Evolutionary conservation across 2,888 invertebrate species (phyloP).

Genomic region (Netelia inedita): DNA sequence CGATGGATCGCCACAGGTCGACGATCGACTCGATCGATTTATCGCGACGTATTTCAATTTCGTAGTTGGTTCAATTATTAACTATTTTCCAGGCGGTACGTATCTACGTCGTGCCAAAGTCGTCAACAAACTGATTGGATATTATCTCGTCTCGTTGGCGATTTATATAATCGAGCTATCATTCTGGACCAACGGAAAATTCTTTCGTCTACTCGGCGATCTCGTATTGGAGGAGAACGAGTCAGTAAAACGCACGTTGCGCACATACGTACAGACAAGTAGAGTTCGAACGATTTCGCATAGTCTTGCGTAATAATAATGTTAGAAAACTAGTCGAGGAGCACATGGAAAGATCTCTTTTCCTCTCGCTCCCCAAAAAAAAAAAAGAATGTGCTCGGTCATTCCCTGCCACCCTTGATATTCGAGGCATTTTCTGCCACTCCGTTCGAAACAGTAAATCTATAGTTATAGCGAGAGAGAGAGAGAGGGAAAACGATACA

Average conservation of each 20-base stretch:
- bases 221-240: constrained; percentile 67
- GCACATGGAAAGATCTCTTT: constrained; percentile 42
- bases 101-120: constrained; percentile 69
- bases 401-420: constrained; percentile 20
- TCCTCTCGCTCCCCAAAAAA: not conserved
- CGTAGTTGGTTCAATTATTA: constrained; percentile 4
- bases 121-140: constrained; percentile 73
- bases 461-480: not conserved
- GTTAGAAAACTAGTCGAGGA: constrained; percentile 13
- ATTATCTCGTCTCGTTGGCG: constrained; percentile 73
- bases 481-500: not conserved
- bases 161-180: constrained; percentile 73
- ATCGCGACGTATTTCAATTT: too few species aligned
- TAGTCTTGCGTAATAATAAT: constrained; percentile 28
- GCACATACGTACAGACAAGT: not conserved
- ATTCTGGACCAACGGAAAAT: constrained; percentile 72
- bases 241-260: constrained; percentile 59
- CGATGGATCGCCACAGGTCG: constrained; percentile 75
- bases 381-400: constrained; percentile 9
- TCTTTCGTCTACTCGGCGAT: constrained; percentile 67
- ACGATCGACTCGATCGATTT: too few species aligned
- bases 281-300: constrained; percentile 33
- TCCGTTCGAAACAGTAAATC: constrained; percentile 19
- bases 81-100: constrained; percentile 69
- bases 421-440: not conserved